phyloP scores from a whole-genome alignment of 2,797 vertebrate genomes.

The Synaphobranchus kaupii region DNA sequence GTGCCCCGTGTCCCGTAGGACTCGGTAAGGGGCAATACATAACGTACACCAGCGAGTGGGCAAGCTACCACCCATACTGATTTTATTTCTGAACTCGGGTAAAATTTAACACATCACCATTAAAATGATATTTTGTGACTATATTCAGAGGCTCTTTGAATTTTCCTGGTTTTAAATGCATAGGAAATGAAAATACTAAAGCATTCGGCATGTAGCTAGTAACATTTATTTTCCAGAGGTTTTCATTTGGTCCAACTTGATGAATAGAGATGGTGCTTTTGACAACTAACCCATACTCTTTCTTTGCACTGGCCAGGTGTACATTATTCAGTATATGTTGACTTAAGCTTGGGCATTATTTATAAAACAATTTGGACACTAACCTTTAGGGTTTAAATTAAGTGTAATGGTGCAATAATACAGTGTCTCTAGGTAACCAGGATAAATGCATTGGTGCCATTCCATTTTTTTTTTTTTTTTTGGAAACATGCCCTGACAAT shows the following conservation, averaged over 20 bases:
- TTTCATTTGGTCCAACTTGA: conserved; percentile 1
- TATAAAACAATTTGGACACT: conserved; percentile 18
- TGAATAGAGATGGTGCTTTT: conserved; percentile 19
- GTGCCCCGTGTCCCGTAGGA: background rate
- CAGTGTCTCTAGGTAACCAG: background rate
- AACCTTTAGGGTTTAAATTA: background rate
- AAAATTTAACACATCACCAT: conserved; percentile 27
- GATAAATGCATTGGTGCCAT: background rate
- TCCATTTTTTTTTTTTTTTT: background rate
- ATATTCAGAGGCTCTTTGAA: background rate
- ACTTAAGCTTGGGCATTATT: background rate
- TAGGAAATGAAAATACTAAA: conserved; percentile 35
- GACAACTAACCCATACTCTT: background rate
- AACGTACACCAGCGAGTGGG: background rate
- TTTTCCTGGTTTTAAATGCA: conserved; percentile 21
- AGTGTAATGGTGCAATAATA: conserved; percentile 26
- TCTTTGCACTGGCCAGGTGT: conserved; percentile 37
- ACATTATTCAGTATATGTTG: conserved; percentile 29
- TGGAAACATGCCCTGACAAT: background rate
- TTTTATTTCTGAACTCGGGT: conserved; percentile 28
- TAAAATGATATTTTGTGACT: background rate
- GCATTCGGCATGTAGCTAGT: conserved; percentile 39
- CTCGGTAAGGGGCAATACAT: background rate
- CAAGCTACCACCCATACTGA: conserved; percentile 30
- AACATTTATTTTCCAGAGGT: background rate